Conservation (phyloP, 2,888 invertebrate genomes). For the Brachypalpus laphriformis region DNA sequence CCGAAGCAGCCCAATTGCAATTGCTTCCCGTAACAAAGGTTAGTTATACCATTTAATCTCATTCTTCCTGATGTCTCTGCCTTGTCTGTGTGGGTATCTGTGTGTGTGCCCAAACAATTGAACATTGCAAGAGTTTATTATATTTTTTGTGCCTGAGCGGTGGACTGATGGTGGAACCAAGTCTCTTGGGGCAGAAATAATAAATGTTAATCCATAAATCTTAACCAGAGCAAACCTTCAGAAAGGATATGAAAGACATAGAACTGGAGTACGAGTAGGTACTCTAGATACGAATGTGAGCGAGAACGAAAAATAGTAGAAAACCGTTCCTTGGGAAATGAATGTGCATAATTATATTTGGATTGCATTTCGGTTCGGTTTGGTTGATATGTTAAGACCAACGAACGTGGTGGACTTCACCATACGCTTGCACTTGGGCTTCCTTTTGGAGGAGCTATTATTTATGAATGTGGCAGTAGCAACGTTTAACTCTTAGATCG, state of each 20-base stretch:
- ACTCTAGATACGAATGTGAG: constrained; percentile 1
- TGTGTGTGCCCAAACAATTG: constrained; percentile 53
- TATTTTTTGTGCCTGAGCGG: no score
- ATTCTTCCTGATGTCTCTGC: constrained; percentile 63
- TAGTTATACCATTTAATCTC: constrained; percentile 63
- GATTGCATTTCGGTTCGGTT: constrained; percentile 52
- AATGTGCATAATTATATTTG: constrained; percentile 73
- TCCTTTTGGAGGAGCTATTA: constrained; percentile 38
- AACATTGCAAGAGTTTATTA: constrained; percentile 55
- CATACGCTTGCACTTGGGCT: constrained; percentile 29
- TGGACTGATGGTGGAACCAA: not conserved
- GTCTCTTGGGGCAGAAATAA: constrained; percentile 67
- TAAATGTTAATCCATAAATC: constrained; percentile 74
- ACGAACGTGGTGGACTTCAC: constrained; percentile 1
- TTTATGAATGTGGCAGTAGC: constrained; percentile 59
- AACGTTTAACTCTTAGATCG: constrained; percentile 36
- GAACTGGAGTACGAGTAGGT: constrained; percentile 50
- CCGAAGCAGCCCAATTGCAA: constrained; percentile 50
- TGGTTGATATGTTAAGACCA: constrained; percentile 37
- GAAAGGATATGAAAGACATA: constrained; percentile 63
- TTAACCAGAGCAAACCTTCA: constrained; percentile 51
- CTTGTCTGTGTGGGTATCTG: not conserved
- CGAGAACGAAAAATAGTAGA: not conserved
- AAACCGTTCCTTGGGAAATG: constrained; percentile 64
- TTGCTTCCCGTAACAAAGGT: constrained; percentile 67